phyloP scores from a whole-genome alignment of 2,797 vertebrate species.

The Amphiprion clarkii region DNA sequence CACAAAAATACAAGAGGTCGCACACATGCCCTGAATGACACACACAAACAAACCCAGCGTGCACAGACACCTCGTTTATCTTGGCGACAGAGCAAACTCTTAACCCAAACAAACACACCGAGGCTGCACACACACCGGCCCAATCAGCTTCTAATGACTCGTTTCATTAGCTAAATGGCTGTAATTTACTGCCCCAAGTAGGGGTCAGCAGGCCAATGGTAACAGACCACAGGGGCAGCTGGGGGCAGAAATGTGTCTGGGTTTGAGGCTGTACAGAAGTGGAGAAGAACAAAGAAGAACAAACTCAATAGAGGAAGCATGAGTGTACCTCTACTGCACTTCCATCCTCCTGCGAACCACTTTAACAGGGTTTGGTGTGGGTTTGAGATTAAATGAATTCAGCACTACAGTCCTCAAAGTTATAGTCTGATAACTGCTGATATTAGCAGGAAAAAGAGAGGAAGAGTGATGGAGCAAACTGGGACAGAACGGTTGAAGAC shows the following conservation, averaged over 20 bases:
- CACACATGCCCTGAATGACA: slow-evolving; percentile 16
- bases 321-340: neutral
- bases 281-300: slow-evolving; percentile 17
- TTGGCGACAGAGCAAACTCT: slow-evolving; percentile 55
- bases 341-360: slow-evolving; percentile 1
- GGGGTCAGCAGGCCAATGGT: slow-evolving; percentile 77
- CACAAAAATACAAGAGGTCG: neutral
- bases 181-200: slow-evolving; percentile 74
- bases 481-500: slow-evolving; percentile 5
- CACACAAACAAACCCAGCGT: slow-evolving; percentile 8
- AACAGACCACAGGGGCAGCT: slow-evolving; percentile 67
- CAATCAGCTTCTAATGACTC: slow-evolving; percentile 77
- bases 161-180: slow-evolving; percentile 83
- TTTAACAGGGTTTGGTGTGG: neutral
- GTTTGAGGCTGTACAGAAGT: slow-evolving; percentile 7
- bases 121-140: slow-evolving; percentile 32
- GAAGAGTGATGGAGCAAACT: neutral
- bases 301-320: slow-evolving; percentile 8
- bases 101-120: slow-evolving; percentile 71
- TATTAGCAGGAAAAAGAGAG: neutral
- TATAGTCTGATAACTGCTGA: neutral
- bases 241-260: slow-evolving; percentile 29
- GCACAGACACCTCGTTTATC: slow-evolving; percentile 52
- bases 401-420: neutral
- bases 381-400: neutral